A percentile compares a stretch with the other conserved stretches of the same genome.
Evolutionary conservation across 2,888 invertebrate species (phyloP).

Genomic region (Proisotoma minuta): DNA sequence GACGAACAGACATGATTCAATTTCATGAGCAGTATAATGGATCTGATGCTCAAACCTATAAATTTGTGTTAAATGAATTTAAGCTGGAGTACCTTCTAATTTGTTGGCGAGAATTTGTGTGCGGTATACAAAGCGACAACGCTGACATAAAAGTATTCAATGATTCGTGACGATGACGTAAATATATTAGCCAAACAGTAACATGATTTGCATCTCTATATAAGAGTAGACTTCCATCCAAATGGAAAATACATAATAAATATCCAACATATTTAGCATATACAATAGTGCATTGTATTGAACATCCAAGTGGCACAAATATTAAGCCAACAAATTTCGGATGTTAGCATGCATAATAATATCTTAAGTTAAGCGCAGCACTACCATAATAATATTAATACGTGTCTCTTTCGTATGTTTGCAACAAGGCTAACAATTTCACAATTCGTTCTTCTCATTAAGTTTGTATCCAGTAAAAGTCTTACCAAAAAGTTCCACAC

Average conservation of each 20-base stretch:
- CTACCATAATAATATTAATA: too few species aligned
- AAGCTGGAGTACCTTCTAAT: too few species aligned
- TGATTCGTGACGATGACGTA: conserved; percentile 12
- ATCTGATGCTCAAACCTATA: conserved; percentile 1
- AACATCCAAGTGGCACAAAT: background rate
- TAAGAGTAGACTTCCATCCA: background rate
- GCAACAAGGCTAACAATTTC: too few species aligned
- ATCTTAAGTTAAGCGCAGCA: background rate
- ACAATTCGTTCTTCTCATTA: too few species aligned
- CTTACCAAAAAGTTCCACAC: too few species aligned
- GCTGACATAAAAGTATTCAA: background rate
- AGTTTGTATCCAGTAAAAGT: too few species aligned
- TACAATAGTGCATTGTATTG: too few species aligned
- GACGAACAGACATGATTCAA: background rate
- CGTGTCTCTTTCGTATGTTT: too few species aligned
- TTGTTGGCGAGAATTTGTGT: too few species aligned
- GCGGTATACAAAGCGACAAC: too few species aligned
- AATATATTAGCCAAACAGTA: conserved; percentile 13
- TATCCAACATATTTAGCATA: background rate
- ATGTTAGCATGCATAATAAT: background rate
- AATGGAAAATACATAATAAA: background rate
- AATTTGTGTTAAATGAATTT: too few species aligned
- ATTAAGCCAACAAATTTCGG: background rate
- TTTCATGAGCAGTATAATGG: background rate
- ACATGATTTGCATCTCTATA: conserved; percentile 7